Conservation (phyloP, 2,797 vertebrate genomes). For the Chloroceryle inda region DNA sequence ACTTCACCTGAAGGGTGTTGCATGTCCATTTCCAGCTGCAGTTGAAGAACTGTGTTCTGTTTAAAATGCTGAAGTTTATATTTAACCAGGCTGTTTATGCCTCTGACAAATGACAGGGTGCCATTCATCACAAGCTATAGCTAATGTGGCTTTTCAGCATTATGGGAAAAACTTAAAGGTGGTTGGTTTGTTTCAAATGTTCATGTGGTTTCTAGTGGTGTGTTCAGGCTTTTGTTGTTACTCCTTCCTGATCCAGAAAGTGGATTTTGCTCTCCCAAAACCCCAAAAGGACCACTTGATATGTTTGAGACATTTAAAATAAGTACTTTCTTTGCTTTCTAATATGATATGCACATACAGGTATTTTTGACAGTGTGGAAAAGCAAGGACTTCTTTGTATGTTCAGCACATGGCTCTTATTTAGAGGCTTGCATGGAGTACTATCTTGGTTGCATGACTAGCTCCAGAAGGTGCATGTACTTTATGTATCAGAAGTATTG, state of each 20-base stretch:
- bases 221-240: not conserved
- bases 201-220: not conserved
- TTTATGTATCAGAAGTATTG: not conserved
- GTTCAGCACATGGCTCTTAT: not conserved
- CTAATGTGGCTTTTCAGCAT: not conserved
- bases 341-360: not conserved
- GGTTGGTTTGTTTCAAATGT: not conserved
- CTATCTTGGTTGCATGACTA: not conserved
- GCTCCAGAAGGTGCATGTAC: not conserved
- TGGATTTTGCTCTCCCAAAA: not conserved
- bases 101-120: not conserved
- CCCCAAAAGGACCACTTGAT: not conserved
- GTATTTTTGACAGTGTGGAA: not conserved
- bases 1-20: not conserved
- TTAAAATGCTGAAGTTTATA: not conserved
- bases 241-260: not conserved
- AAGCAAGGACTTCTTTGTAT: not conserved
- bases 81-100: not conserved
- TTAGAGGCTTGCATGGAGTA: not conserved
- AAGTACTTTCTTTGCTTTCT: not conserved
- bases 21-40: not conserved
- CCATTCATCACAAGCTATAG: not conserved
- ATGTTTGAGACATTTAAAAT: not conserved
- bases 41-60: not conserved
- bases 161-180: not conserved